Base-by-base conservation (phyloP, 1,140 invertebrate genomes). In the Drosophila orena region DNA sequence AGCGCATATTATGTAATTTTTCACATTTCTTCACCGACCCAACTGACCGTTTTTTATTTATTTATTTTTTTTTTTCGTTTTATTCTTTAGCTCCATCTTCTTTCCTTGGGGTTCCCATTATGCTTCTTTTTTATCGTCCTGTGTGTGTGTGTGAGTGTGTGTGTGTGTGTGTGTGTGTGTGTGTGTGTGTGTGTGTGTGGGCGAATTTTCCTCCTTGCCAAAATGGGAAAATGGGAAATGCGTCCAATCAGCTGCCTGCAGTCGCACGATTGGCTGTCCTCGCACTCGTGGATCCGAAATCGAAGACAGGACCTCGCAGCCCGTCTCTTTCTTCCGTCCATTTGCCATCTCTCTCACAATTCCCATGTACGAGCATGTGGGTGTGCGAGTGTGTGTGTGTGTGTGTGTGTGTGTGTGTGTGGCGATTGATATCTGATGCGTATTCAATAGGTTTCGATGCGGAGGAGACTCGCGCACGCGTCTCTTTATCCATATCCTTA, bases 371-470 rank as follows among this genome's bases (percentile, higher is more conserved):
- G 37, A 38, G 37, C 12, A 38, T 14, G 14, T 38, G 37, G 8
- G 7, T 11, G 14, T 17, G 38, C 7, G 14, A 4, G 22, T 44
- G 2, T 22, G 22, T 22, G 22, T 22, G 22, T 22, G 20, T 22
- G 20, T 22, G 20, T 22, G 22, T 22, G 22, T 38, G 37, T 10
- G 7, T 11, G 22, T 42, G 46, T 42, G 56, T 47, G 58, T 58
- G 44, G 68, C 60, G 86, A 91, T 91, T 85, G 89, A 91, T 91
- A 91, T 91, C 89, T 89, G 89, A 91, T 91, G 89, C 79, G 78
- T 77, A 89, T 91, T 89, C 89, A 91, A 91, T 88, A 88, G 70
- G 57, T 44, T 89, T 86, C 75, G 81, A 86, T 81, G 74, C 58
- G 69, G 61, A 64, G 70, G 56, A 42, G 73, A 74, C 73, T 77